Evolutionary conservation across 1,140 invertebrate genomes (phyloP).

Genomic region (Harpegnathos saltator): DNA sequence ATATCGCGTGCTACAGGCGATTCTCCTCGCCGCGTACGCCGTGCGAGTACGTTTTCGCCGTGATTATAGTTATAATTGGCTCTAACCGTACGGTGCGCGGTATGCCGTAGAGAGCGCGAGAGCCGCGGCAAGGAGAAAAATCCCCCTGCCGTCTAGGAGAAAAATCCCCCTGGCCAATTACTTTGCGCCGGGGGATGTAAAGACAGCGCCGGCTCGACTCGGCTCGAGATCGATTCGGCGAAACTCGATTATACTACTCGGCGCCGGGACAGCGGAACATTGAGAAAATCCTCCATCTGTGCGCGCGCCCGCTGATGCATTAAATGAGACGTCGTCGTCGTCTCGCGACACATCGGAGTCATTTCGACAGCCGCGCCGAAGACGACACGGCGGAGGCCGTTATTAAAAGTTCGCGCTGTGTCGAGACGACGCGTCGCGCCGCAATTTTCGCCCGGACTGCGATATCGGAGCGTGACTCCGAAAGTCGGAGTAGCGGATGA

Average conservation of each 20-base stretch:
- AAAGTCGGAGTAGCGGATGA: slow-evolving; percentile 12
- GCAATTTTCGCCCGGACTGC: slow-evolving; percentile 1
- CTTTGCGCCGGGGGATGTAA: slow-evolving; percentile 14
- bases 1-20: slow-evolving; percentile 57
- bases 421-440: not conserved
- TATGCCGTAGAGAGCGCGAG: too few species aligned
- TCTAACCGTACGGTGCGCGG: slow-evolving; percentile 49
- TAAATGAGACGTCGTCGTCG: not conserved
- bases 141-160: slow-evolving; percentile 44
- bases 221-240: slow-evolving; percentile 8
- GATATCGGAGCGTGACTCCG: slow-evolving; percentile 6
- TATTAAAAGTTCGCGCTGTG: slow-evolving; percentile 31
- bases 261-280: not conserved
- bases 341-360: slow-evolving; percentile 1
- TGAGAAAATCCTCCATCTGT: not conserved
- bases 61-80: slow-evolving; percentile 60
- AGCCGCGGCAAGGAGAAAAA: not conserved
- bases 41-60: slow-evolving; percentile 48
- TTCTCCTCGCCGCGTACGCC: slow-evolving; percentile 2
- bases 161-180: slow-evolving; percentile 53
- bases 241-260: not conserved
- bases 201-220: slow-evolving; percentile 27
- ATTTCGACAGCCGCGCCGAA: not conserved
- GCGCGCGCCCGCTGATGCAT: too few species aligned
- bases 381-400: not conserved